phyloP scores from a whole-genome alignment of 2,888 invertebrate genomes.

The Blastobasis adustella region DNA sequence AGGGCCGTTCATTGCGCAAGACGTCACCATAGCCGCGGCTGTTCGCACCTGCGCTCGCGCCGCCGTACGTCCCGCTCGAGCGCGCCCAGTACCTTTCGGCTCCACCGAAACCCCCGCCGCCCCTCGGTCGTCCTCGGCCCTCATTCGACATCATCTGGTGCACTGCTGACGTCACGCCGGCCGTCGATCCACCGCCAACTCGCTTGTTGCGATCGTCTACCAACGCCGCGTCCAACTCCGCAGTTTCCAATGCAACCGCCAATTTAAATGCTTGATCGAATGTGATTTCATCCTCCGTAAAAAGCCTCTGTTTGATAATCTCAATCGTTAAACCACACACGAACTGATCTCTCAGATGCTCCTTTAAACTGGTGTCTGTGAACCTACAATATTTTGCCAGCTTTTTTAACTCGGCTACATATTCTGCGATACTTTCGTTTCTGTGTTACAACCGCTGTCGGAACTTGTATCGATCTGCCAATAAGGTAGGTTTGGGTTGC shows the following conservation, averaged over 20 bases:
- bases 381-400: conserved; percentile 3
- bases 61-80: too few species aligned
- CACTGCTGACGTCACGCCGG: too few species aligned
- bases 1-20: too few species aligned
- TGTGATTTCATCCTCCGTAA: background rate
- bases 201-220: too few species aligned
- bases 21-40: too few species aligned
- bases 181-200: too few species aligned
- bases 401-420: conserved; percentile 4
- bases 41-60: too few species aligned
- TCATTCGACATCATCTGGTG: too few species aligned
- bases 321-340: conserved; percentile 3
- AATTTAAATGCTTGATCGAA: too few species aligned
- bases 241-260: background rate
- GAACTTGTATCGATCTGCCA: conserved; percentile 8
- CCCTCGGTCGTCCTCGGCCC: too few species aligned
- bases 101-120: too few species aligned
- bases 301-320: conserved; percentile 1
- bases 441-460: conserved; percentile 3
- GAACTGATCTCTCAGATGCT: background rate
- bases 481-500: conserved; percentile 6
- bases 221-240: conserved; percentile 2
- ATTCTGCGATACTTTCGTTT: conserved; percentile 3
- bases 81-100: too few species aligned
- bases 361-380: background rate